A percentile compares a stretch with the other conserved stretches of the same genome.
These are phyloP conservation scores for Paramormyrops hopkinsi DNA, from an alignment of 2,797 vertebrate species.

Conservation along the genomic window DNA sequence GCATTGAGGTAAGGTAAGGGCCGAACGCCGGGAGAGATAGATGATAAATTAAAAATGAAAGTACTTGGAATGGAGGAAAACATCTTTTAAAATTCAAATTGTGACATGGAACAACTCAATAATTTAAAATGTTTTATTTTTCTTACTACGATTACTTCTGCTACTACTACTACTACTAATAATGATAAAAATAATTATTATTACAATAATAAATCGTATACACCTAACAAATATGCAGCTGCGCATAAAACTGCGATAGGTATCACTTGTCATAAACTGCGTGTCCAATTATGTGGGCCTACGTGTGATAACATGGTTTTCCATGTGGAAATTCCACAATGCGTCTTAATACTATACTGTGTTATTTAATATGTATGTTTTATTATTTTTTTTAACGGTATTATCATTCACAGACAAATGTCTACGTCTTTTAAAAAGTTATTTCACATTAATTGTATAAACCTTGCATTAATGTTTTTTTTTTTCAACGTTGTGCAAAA, in stretches of 20 bases:
- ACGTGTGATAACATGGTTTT: not conserved
- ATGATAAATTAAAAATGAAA: not conserved
- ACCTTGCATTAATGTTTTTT: not conserved
- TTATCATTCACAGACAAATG: not conserved
- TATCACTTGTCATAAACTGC: not conserved
- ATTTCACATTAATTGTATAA: not conserved
- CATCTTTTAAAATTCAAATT: not conserved
- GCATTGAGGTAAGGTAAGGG: not conserved
- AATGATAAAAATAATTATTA: not conserved
- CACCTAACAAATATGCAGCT: not conserved
- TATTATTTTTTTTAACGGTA: not conserved
- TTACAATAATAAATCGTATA: not conserved
- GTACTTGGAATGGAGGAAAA: not conserved
- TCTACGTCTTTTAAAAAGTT: not conserved
- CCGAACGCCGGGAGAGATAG: not conserved
- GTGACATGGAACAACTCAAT: not conserved
- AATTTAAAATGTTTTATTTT: not conserved
- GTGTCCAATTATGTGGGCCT: not conserved
- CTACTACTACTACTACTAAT: not conserved
- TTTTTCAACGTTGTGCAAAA: not conserved
- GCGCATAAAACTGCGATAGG: not conserved
- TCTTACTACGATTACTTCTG: not conserved
- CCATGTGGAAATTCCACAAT: not conserved
- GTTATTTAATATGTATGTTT: not conserved
- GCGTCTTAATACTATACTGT: not conserved